phyloP scores from a whole-genome alignment of 37 sponge, comb jelly and placozoan genomes.

The Axinella damicornis region DNA sequence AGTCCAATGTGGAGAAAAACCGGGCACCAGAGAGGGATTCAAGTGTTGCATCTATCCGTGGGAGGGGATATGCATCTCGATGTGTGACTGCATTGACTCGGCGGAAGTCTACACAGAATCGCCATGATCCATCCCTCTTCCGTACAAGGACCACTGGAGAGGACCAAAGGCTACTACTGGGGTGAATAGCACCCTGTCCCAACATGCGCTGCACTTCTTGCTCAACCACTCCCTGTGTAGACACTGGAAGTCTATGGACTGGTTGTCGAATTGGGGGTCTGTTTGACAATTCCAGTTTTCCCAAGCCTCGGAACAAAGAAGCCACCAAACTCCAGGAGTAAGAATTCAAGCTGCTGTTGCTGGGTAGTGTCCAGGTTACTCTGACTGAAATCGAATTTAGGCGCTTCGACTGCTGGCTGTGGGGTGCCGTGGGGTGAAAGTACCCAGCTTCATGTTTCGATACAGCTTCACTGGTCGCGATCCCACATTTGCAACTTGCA shows the following conservation, averaged over 20 bases:
- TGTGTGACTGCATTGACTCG: too few relatives aligned
- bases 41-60: constrained; percentile 36
- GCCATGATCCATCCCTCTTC: too few relatives aligned
- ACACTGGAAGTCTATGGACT: constrained; percentile 14
- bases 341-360: not conserved
- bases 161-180: constrained; percentile 40
- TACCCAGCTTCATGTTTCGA: too few relatives aligned
- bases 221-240: not conserved
- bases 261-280: constrained; percentile 37
- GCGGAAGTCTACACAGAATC: too few relatives aligned
- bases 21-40: constrained; percentile 13
- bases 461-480: too few relatives aligned
- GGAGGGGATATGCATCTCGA: constrained; percentile 38
- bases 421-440: too few relatives aligned
- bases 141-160: too few relatives aligned
- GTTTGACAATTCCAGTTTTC: not conserved
- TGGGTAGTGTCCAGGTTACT: not conserved
- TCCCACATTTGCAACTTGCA: too few relatives aligned
- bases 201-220: constrained; percentile 11
- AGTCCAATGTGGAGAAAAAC: constrained; percentile 34
- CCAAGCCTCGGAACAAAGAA: constrained; percentile 2
- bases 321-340: constrained; percentile 1
- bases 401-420: too few relatives aligned
- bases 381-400: not conserved
- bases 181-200: constrained; percentile 11